phyloP scores from a whole-genome alignment of 2,797 vertebrate species.

The Pagetopsis macropterus region DNA sequence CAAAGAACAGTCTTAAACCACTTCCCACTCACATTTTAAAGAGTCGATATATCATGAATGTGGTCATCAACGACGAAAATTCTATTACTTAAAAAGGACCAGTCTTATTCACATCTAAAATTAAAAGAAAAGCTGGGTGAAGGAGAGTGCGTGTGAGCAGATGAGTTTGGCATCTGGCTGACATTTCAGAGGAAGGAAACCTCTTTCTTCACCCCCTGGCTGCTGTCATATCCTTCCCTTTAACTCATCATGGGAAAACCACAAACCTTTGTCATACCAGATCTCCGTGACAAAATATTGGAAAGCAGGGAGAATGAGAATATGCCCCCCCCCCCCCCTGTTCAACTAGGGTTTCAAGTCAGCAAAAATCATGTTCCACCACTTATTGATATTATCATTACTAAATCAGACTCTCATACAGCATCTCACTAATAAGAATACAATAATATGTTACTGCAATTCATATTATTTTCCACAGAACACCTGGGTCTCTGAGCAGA shows the following conservation, averaged over 20 bases:
- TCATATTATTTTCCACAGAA: neutral
- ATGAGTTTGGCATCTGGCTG: constrained; percentile 39
- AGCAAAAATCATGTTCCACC: neutral
- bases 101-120: constrained; percentile 4
- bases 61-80: too few relatives aligned
- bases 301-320: neutral
- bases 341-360: neutral
- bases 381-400: neutral
- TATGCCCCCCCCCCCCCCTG: neutral
- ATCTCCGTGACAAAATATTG: neutral
- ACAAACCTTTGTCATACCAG: constrained; percentile 11
- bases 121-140: neutral
- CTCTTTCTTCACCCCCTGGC: constrained; percentile 19
- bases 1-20: neutral
- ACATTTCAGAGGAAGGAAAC: constrained; percentile 50
- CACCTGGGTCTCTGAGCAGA: neutral
- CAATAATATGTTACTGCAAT: neutral
- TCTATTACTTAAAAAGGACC: too few relatives aligned
- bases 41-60: neutral
- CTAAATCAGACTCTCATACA: neutral
- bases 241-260: constrained; percentile 53
- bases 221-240: constrained; percentile 51
- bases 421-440: neutral
- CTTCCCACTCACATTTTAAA: neutral
- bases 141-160: constrained; percentile 17